A percentile compares a stretch with the other conserved stretches of the same genome.
Evolutionary conservation across 2,888 invertebrate genomes (phyloP).

Genomic region (Caenorhabditis drosophilae): DNA sequence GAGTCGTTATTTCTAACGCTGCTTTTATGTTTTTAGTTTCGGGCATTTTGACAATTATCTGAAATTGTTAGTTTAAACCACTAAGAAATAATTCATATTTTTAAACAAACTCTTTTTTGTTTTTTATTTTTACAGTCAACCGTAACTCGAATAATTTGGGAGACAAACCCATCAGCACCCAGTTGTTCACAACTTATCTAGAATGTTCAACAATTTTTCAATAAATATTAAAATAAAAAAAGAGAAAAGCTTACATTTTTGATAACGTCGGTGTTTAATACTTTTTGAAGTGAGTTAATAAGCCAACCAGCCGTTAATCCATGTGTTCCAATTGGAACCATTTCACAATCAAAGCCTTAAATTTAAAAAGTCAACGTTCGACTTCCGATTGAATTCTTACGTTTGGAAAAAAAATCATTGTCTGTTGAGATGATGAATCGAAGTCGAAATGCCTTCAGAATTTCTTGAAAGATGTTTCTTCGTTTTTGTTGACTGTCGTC

Average conservation of each 20-base stretch:
- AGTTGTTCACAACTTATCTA: constrained; percentile 25
- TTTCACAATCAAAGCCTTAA: constrained; percentile 3
- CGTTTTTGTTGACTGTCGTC: too few relatives aligned
- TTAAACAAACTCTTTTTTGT: constrained; percentile 20
- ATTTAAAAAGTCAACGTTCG: neutral
- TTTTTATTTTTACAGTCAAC: constrained; percentile 11
- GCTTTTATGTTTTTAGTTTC: constrained; percentile 41
- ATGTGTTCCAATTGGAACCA: constrained; percentile 32
- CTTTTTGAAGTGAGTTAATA: constrained; percentile 11
- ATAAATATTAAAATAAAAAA: too few relatives aligned
- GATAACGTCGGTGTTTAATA: constrained; percentile 2
- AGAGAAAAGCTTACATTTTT: neutral
- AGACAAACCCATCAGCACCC: constrained; percentile 45
- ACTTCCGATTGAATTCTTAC: too few relatives aligned
- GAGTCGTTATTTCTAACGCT: constrained; percentile 35
- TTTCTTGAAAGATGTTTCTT: too few relatives aligned
- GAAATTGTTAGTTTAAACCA: constrained; percentile 8
- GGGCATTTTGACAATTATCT: constrained; percentile 48
- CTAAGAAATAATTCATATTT: neutral
- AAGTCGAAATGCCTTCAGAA: too few relatives aligned
- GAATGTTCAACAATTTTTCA: too few relatives aligned
- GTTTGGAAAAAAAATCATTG: too few relatives aligned
- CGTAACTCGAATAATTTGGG: constrained; percentile 41
- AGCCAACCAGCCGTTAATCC: constrained; percentile 34
- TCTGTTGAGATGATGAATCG: too few relatives aligned